These are phyloP conservation scores for Deroplatys truncata DNA, from an alignment of 2,888 invertebrate genomes.

Conservation along the genomic window DNA sequence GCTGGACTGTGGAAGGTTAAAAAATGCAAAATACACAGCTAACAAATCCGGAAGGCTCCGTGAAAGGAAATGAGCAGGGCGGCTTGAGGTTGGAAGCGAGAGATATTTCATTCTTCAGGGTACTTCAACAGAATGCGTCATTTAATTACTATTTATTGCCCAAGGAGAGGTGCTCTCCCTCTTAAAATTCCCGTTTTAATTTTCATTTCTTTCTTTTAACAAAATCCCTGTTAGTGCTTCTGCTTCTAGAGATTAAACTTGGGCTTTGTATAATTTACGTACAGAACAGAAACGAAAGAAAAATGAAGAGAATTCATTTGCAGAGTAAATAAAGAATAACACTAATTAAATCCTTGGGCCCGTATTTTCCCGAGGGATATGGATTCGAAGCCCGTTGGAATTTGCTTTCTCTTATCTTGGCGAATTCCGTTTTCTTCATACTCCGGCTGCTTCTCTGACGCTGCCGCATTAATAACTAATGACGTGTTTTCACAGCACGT, in stretches of 20 bases:
- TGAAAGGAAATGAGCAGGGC: not conserved
- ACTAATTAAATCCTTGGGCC: not conserved
- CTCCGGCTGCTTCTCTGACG: not conserved
- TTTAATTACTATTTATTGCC: not conserved
- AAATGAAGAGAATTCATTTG: not conserved
- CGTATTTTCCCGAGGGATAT: not conserved
- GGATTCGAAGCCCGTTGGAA: not conserved
- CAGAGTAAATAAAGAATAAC: not conserved
- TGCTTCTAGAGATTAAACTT: not conserved
- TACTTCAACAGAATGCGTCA: not conserved
- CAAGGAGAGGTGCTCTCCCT: not conserved
- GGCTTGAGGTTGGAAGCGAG: not conserved
- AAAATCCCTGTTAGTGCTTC: not conserved
- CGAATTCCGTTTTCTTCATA: not conserved
- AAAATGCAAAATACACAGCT: not conserved
- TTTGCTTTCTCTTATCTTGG: not conserved
- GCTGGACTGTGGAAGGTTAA: too few species aligned
- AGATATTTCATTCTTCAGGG: not conserved
- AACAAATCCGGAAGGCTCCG: not conserved
- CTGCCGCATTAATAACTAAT: not conserved
- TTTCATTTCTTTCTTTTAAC: not conserved
- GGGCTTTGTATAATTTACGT: not conserved
- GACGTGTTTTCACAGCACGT: not conserved
- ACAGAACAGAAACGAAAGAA: not conserved
- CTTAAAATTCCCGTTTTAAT: not conserved